These are phyloP conservation scores for Epistrophella euchroma DNA, from an alignment of 2,888 invertebrate genomes.

Conservation along the genomic window DNA sequence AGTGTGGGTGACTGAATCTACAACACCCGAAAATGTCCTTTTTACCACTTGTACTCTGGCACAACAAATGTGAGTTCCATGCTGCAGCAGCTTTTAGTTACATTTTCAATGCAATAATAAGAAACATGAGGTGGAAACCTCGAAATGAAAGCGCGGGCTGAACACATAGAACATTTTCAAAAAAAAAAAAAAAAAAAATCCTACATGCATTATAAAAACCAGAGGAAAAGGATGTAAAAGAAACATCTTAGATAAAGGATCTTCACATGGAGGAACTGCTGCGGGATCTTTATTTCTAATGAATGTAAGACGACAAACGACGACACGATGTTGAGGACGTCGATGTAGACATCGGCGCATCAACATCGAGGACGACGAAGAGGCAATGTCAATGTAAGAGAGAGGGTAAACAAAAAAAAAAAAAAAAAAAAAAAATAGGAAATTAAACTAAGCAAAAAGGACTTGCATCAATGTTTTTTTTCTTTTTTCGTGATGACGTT, in stretches of 20 bases:
- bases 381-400: constrained; percentile 60
- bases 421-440: constrained; percentile 55
- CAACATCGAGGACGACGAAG: constrained; percentile 10
- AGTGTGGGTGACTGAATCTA: constrained; percentile 60
- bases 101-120: constrained; percentile 72
- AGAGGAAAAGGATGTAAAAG: constrained; percentile 32
- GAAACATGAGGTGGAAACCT: constrained; percentile 72
- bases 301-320: constrained; percentile 60
- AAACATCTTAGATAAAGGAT: constrained; percentile 60
- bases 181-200: not conserved
- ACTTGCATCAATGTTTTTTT: constrained; percentile 45
- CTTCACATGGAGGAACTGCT: constrained; percentile 38
- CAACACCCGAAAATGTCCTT: constrained; percentile 72
- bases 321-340: constrained; percentile 29
- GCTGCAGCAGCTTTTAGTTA: constrained; percentile 69
- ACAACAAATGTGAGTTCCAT: not conserved
- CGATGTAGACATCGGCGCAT: not conserved
- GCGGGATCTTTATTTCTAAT: constrained; percentile 58
- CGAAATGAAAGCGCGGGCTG: constrained; percentile 67
- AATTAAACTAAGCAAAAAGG: constrained; percentile 73
- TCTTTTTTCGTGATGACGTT: constrained; percentile 18
- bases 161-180: constrained; percentile 20
- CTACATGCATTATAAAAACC: not conserved
- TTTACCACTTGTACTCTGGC: constrained; percentile 55
- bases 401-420: no score